Evolutionary conservation across 2,888 invertebrate genomes (phyloP), one percentile per base, ranked within the genome.

Genomic region (Sepioteuthis lessoniana): DNA sequence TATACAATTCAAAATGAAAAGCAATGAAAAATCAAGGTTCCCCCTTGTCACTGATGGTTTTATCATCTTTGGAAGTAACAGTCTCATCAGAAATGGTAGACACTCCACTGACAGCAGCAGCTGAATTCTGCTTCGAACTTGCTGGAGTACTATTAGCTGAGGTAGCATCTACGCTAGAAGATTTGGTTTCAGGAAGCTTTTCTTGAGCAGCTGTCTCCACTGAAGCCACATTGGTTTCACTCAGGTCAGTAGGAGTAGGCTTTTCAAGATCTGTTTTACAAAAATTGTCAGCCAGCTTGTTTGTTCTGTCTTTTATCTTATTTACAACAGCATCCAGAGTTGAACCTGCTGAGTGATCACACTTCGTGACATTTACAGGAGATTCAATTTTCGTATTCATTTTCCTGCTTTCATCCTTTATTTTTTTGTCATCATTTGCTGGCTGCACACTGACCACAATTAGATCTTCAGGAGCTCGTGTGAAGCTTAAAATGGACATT

Each of bases 401-500:
- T 76, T 76, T 76, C 76, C 25, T 31, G 0, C 4, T 76, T n/a
- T 76, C 76, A 35, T 35, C 25, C 55, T 55, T 55, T 25, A 55
- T 25, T 5, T 4, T 4, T 55, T 55, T 55, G 55, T 25, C 55
- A 25, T 55, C 8, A n/a, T 76, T 35, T 76, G n/a, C 13, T n/a
- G 16, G 16, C 76, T 76, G n/a, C 19, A n/a, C 76, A 35, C 25
- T 42, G 42, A 91, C 42, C 28, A 38, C 8, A 19, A 31, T 31
- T 25, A 91, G 38, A 91, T 91, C 42, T 16, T 10, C 42, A 91
- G 91, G 46, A 46, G 91, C 91, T 35, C 47, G 31, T 31, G 91
- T 46, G 31, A 92, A 92, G n/a, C 47, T 92, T 35, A 92, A 92
- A 28, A 92, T 92, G 31, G 91, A 92, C 91, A 92, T 92, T 8